Percentiles rank a stretch among this genome's conserved stretches.
phyloP scores from a whole-genome alignment of 64 coral and sea anemone species.

The Montipora capricornis region DNA sequence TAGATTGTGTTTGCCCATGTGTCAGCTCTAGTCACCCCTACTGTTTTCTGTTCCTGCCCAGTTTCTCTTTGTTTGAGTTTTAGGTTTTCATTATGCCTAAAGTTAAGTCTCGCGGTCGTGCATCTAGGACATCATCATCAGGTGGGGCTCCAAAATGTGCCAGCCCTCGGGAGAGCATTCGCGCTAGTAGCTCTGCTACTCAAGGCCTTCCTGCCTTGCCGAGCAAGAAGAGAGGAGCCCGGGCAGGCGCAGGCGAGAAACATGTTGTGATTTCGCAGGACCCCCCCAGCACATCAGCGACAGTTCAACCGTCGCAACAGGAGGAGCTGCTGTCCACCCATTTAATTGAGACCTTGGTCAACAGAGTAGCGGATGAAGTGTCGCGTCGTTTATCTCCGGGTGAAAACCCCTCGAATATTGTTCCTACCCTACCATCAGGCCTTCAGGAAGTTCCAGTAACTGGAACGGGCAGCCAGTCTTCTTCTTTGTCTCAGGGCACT shows the following conservation, averaged over 20 bases:
- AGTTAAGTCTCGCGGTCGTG: background rate
- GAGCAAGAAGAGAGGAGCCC: too few species aligned
- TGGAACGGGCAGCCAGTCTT: background rate
- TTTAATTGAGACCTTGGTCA: too few species aligned
- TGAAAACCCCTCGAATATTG: too few species aligned
- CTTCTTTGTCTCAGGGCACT: background rate
- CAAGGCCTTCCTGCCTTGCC: too few species aligned
- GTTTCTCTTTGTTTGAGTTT: background rate
- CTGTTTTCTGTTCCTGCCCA: background rate
- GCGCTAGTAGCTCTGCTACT: too few species aligned
- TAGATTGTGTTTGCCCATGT: too few species aligned
- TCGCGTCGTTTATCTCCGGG: background rate
- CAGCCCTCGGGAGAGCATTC: background rate
- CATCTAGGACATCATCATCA: background rate
- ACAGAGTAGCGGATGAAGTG: too few species aligned
- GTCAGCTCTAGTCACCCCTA: too few species aligned
- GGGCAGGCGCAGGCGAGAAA: background rate
- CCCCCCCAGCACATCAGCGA: background rate
- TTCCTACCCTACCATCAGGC: background rate
- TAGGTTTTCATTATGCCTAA: background rate
- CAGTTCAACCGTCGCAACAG: too few species aligned
- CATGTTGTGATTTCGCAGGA: too few species aligned
- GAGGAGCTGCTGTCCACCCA: too few species aligned
- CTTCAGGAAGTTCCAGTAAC: conserved; percentile 16
- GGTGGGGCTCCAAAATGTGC: background rate